Evolutionary conservation across 2,797 vertebrate genomes (phyloP).

Genomic region (Ctenopoma multispine): DNA sequence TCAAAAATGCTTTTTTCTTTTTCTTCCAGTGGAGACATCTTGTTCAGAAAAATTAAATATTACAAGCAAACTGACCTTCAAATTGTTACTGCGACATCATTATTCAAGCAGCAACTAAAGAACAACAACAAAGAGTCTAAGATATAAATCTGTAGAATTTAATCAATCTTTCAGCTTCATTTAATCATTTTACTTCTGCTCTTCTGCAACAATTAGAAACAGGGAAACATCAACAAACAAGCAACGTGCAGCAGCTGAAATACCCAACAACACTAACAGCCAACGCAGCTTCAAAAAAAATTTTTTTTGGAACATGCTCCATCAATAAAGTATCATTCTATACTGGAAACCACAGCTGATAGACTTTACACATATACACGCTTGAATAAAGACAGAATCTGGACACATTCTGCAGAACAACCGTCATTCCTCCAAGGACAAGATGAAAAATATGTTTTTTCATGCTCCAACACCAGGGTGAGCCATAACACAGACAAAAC

Average conservation of each 20-base stretch:
- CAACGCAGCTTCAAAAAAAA: not conserved
- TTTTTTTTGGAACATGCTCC: too few relatives aligned
- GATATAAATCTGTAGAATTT: not conserved
- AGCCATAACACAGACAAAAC: not conserved
- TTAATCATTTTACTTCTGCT: not conserved
- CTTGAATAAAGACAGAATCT: not conserved
- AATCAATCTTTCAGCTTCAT: not conserved
- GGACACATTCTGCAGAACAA: not conserved
- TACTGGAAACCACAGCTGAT: not conserved
- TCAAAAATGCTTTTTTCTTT: not conserved
- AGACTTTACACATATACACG: not conserved
- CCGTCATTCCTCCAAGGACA: not conserved
- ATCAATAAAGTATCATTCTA: not conserved
- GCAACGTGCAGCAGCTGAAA: conserved; percentile 4
- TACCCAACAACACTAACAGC: not conserved
- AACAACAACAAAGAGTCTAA: not conserved
- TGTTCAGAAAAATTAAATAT: not conserved
- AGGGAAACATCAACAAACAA: not conserved
- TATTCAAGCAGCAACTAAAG: not conserved
- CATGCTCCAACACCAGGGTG: conserved; percentile 16
- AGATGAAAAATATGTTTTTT: not conserved
- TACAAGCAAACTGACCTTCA: not conserved
- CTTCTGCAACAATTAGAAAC: conserved; percentile 1
- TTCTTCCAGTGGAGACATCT: not conserved
- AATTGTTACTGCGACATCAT: conserved; percentile 32